These are phyloP conservation scores for Xylocopa sonorina DNA, from an alignment of 1,140 invertebrate species.

Conservation along the genomic window DNA sequence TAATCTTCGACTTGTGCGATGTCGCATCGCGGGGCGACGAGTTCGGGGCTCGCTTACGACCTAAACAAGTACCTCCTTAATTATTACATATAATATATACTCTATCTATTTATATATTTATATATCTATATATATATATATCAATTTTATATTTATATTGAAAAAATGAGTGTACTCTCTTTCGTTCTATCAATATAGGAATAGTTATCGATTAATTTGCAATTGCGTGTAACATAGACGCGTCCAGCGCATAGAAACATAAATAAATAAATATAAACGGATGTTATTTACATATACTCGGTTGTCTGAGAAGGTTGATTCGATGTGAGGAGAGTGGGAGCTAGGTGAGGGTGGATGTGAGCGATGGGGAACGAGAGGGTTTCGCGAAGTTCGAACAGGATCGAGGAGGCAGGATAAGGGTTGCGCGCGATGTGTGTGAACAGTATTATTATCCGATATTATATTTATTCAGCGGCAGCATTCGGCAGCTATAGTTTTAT, in stretches of 20 bases:
- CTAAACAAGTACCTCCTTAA: conserved; percentile 76
- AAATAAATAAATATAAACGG: conserved; percentile 78
- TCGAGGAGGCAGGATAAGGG: too few species aligned
- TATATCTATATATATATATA: conserved; percentile 64
- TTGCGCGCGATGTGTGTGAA: not conserved
- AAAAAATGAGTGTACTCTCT: conserved; percentile 70
- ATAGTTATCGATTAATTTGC: conserved; percentile 70
- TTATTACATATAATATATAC: conserved; percentile 68
- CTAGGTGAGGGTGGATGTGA: not conserved
- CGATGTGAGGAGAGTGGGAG: conserved; percentile 4
- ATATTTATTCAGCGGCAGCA: conserved; percentile 46
- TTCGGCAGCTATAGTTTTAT: conserved; percentile 28
- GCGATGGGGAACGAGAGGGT: not conserved
- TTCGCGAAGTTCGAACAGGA: not conserved
- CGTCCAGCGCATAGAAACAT: conserved; percentile 81
- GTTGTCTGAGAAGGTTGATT: conserved; percentile 16
- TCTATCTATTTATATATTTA: conserved; percentile 68
- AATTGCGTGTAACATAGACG: conserved; percentile 76
- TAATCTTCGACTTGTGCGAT: conserved; percentile 47
- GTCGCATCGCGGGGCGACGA: conserved; percentile 73
- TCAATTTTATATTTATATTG: conserved; percentile 65
- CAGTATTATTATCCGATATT: conserved; percentile 39
- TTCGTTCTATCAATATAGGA: conserved; percentile 63
- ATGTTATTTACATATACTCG: conserved; percentile 75
- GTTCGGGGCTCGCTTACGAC: conserved; percentile 72